Conservation (phyloP, 2,113 vertebrate genomes). For the Pantherophis guttatus region DNA sequence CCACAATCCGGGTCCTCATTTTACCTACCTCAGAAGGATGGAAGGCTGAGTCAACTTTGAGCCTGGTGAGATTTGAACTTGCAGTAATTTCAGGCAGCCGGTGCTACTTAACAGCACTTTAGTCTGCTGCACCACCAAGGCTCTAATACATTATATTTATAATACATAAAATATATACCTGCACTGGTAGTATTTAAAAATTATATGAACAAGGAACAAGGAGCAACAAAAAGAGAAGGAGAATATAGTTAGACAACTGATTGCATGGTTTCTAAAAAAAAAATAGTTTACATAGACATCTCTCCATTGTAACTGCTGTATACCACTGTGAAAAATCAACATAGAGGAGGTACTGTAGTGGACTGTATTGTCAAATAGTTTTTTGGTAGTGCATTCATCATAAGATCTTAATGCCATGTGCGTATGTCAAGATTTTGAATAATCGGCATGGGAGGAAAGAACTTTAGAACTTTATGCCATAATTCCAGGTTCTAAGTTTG, state of each 20-base stretch:
- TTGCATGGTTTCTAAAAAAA: not conserved
- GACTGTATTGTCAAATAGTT: not conserved
- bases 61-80: no score
- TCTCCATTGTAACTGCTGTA: not conserved
- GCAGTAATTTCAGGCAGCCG: no score
- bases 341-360: not conserved
- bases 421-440: not conserved
- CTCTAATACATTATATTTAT: no score
- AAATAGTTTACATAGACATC: not conserved
- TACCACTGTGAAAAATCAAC: not conserved
- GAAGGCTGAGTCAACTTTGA: no score
- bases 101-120: no score
- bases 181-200: not conserved
- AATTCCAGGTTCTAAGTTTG: not conserved
- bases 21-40: no score
- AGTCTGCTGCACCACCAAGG: no score
- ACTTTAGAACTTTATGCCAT: not conserved
- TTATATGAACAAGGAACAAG: not conserved
- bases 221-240: not conserved
- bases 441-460: not conserved
- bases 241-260: not conserved
- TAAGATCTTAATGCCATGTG: no score
- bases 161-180: not conserved
- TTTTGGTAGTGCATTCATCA: not conserved
- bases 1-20: no score